phyloP scores from a whole-genome alignment of 92 coral and sea anemone genomes.

The Phenganax subtilis region DNA sequence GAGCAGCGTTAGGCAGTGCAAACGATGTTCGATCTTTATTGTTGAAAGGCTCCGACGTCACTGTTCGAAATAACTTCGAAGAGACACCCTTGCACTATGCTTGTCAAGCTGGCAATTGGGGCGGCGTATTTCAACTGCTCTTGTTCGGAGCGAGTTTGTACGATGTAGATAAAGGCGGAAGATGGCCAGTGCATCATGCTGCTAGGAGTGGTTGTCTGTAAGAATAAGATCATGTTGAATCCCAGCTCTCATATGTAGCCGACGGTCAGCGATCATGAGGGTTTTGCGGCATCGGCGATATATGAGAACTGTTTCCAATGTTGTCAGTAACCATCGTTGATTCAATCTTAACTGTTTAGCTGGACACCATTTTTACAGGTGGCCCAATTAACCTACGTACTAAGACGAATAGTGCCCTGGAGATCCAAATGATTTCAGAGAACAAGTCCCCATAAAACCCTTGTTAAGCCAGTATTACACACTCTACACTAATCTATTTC shows the following conservation, averaged over 20 bases:
- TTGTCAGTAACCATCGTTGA: too few relatives aligned
- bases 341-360: too few relatives aligned
- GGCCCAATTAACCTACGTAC: too few relatives aligned
- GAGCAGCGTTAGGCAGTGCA: slow-evolving; percentile 67
- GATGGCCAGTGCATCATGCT: slow-evolving; percentile 77
- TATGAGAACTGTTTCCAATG: too few relatives aligned
- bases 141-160: slow-evolving; percentile 73
- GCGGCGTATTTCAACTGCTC: slow-evolving; percentile 54
- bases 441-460: not conserved
- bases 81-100: slow-evolving; percentile 85
- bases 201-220: slow-evolving; percentile 90
- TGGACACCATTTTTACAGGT: too few relatives aligned
- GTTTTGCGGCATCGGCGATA: too few relatives aligned
- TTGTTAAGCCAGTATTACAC: not conserved
- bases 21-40: slow-evolving; percentile 58
- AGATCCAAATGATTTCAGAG: too few relatives aligned
- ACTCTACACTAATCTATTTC: not conserved
- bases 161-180: slow-evolving; percentile 74
- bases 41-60: slow-evolving; percentile 64
- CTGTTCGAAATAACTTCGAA: slow-evolving; percentile 62
- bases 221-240: slow-evolving; percentile 25
- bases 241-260: not conserved
- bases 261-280: too few relatives aligned
- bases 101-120: slow-evolving; percentile 72
- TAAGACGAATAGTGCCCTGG: too few relatives aligned